These are phyloP conservation scores for Oxycera nigricornis DNA, from an alignment of 2,888 invertebrate genomes.

Conservation along the genomic window DNA sequence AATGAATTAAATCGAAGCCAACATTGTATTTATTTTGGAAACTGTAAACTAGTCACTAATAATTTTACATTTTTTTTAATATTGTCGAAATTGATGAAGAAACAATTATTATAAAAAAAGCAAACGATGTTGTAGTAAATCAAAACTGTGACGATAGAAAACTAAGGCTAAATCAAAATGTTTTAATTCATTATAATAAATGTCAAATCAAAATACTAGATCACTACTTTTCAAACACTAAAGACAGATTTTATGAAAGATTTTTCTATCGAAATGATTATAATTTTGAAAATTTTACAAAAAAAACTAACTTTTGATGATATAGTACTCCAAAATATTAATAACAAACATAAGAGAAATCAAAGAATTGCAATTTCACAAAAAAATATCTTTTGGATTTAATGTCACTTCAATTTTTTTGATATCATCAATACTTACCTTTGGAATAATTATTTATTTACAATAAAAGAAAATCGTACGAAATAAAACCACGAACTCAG, in stretches of 20 bases:
- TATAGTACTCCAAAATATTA: background rate
- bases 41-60: background rate
- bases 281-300: background rate
- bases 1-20: background rate
- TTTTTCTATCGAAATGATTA: background rate
- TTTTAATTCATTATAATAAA: conserved; percentile 40
- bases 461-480: too few species aligned
- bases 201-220: conserved; percentile 41
- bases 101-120: conserved; percentile 39
- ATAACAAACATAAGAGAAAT: background rate
- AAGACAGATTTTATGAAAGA: conserved; percentile 11
- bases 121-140: conserved; percentile 3
- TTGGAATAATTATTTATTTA: background rate
- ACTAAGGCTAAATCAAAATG: conserved; percentile 40
- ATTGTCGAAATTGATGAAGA: conserved; percentile 10
- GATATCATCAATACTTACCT: background rate
- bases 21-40: background rate
- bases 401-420: background rate
- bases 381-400: background rate
- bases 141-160: conserved; percentile 40
- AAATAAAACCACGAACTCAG: too few species aligned
- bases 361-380: background rate
- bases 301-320: background rate
- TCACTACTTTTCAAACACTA: conserved; percentile 12
- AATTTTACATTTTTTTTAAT: too few species aligned